Evolutionary conservation across 2,797 vertebrate species (phyloP), one percentile per base, ranked within the genome.

Genomic region (Pangasius krempfi): DNA sequence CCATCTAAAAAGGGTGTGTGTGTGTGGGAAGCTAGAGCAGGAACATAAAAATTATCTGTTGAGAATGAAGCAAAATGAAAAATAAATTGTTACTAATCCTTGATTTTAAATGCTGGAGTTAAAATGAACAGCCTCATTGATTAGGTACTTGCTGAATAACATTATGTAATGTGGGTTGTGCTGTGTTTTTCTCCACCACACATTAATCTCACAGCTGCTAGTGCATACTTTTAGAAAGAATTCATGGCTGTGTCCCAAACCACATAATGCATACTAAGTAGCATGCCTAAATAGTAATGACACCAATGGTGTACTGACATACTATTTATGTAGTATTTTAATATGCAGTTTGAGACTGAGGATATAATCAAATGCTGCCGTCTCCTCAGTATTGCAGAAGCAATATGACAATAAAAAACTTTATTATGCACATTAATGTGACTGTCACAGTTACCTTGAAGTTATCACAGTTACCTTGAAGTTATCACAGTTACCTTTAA

Each of bases 161-260:
- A 54, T 78, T 78, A 52, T 78, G 44, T 4, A 72, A 72, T 72
- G 33, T 50, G 25, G 73, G 25, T 50, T 50, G 50, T 52, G 13
- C 50, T 30, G n/a, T 54, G 50, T 79, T 79, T 54, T 52, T 78
- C 13, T 54, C 76, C 76, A 79, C 50, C 50, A 54, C 76, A 80
- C 76, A 80, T 80, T 56, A 56, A 80, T 80, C 33, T 80, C 30
- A 56, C 76, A 80, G 50, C 52, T 80, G 76, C 76, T 56, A 80
- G 76, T 22, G 76, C 50, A 56, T 50, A 80, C 20, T 80, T 25
- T 58, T 22, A 22, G 27, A 52, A 13, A 50, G 22, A 78, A 78
- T 58, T 80, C 30, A 37, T 52, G 27, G 47, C 50, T 79, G 47
- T 8, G 50, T 52, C 7, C 14, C 47, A 54, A 54, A 54, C 50